Percentiles rank a stretch among this genome's conserved stretches.
Conservation (phyloP, 2,113 vertebrate genomes). For the Upupa epops region DNA sequence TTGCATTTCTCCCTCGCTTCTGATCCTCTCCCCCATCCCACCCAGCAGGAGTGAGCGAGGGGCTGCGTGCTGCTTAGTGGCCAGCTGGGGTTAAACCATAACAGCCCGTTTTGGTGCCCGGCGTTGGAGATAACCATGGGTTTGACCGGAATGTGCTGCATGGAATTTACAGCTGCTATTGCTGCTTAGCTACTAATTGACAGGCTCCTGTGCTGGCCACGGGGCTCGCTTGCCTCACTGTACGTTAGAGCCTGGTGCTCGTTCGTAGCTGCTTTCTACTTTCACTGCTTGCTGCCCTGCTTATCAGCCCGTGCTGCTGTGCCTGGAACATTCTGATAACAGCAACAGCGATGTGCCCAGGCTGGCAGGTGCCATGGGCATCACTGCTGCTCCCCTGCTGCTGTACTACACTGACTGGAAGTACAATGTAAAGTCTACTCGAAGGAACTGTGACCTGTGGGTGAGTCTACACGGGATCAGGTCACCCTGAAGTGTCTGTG, state of each 20-base stretch:
- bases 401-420: not conserved
- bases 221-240: too few species aligned
- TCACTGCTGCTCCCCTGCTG: not conserved
- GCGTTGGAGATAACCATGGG: not conserved
- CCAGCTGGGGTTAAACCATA: too few species aligned
- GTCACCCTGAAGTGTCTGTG: not conserved
- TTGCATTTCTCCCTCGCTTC: not conserved
- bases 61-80: too few species aligned
- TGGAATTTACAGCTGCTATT: not conserved
- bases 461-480: not conserved
- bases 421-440: not conserved
- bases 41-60: not conserved
- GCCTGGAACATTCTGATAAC: not conserved
- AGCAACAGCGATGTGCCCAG: not conserved
- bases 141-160: not conserved
- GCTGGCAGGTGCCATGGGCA: not conserved
- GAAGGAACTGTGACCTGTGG: not conserved
- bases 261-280: not conserved
- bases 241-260: too few species aligned
- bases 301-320: not conserved
- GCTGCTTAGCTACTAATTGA: not conserved
- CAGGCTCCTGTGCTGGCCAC: not conserved
- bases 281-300: not conserved
- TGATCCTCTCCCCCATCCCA: not conserved
- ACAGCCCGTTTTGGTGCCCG: not conserved